Evolutionary conservation across 2,797 vertebrate genomes (phyloP).

Genomic region (Hipposideros larvatus): DNA sequence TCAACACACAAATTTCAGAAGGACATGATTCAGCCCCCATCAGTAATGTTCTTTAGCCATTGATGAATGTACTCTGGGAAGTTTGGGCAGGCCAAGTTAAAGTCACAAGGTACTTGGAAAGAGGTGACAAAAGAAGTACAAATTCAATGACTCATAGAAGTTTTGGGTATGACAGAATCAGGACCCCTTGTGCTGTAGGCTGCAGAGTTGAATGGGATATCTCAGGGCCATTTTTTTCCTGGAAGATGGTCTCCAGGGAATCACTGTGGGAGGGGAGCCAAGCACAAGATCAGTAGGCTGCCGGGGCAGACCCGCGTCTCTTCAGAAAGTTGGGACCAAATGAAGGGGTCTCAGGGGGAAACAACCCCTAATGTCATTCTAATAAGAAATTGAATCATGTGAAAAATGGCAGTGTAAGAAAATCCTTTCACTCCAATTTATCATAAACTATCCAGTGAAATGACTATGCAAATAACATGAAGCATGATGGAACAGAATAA

Average conservation of each 20-base stretch:
- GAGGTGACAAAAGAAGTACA: not conserved
- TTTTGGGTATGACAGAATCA: not conserved
- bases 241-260: not conserved
- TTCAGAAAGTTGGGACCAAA: not conserved
- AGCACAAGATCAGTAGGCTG: not conserved
- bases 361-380: not conserved
- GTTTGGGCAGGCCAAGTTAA: not conserved
- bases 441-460: conserved; percentile 59
- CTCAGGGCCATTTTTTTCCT: not conserved
- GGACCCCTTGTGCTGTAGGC: not conserved
- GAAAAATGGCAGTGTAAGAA: conserved; percentile 60
- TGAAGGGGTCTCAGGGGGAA: not conserved
- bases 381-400: not conserved
- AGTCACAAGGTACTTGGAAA: not conserved
- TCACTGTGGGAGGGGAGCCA: not conserved
- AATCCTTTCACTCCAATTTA: conserved; percentile 55
- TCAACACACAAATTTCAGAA: not conserved
- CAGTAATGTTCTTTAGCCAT: not conserved
- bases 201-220: not conserved
- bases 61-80: not conserved
- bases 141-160: not conserved
- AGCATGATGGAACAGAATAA: conserved; percentile 40
- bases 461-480: conserved; percentile 43
- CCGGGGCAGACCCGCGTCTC: not conserved
- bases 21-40: not conserved